A percentile compares a stretch with the other conserved stretches of the same genome.
Conservation (phyloP, 2,888 invertebrate species). For the Callyntrura guangdongensis region DNA sequence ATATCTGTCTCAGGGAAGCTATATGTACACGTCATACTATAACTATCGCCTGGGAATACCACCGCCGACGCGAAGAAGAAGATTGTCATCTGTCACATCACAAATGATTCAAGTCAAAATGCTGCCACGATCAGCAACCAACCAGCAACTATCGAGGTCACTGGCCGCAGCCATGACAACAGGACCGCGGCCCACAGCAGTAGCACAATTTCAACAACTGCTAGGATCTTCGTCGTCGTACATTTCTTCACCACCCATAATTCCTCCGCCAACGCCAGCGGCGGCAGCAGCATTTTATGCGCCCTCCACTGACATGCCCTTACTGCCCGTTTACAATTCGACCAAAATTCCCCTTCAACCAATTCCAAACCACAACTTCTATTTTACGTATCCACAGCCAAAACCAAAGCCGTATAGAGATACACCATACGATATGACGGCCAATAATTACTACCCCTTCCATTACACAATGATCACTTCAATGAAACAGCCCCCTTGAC, state of each 20-base stretch:
- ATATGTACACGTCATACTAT: constrained; percentile 80
- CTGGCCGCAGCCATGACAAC: constrained; percentile 31
- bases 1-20: constrained; percentile 83
- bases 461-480: constrained; percentile 61
- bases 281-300: constrained; percentile 44
- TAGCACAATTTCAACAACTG: constrained; percentile 48
- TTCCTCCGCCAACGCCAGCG: constrained; percentile 63
- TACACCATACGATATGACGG: constrained; percentile 52
- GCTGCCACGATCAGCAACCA: constrained; percentile 40
- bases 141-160: constrained; percentile 54
- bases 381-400: constrained; percentile 80
- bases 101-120: constrained; percentile 63
- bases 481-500: constrained; percentile 75
- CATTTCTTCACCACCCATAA: constrained; percentile 43
- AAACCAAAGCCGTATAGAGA: constrained; percentile 66
- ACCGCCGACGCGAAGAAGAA: constrained; percentile 72
- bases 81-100: constrained; percentile 75
- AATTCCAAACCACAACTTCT: constrained; percentile 75
- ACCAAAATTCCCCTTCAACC: constrained; percentile 76
- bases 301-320: constrained; percentile 52
- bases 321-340: constrained; percentile 75
- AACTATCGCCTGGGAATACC: constrained; percentile 78
- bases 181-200: constrained; percentile 3
- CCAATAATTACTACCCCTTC: constrained; percentile 66
- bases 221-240: constrained; percentile 23